A percentile compares a stretch with the other conserved stretches of the same genome.
Conservation (phyloP, 1,140 invertebrate genomes). For the Idris sp. region DNA sequence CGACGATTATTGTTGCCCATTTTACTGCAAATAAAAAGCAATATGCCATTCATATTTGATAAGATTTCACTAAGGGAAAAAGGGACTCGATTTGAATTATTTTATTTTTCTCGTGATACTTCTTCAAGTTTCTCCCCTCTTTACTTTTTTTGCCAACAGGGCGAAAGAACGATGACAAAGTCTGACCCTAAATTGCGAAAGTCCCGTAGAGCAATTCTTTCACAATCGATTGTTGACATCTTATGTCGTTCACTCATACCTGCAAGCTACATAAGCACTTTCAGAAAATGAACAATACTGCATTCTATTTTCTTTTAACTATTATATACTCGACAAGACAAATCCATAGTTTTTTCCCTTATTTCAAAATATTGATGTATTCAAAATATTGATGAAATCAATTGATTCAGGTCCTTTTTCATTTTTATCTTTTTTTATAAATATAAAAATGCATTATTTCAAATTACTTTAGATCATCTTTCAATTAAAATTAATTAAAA, state of each 20-base stretch:
- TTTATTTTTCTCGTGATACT: constrained; percentile 59
- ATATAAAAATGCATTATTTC: no score
- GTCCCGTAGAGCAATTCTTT: constrained; percentile 61
- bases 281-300: constrained; percentile 23
- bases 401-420: no score
- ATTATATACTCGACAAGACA: no score
- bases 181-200: constrained; percentile 65
- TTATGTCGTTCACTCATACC: constrained; percentile 36
- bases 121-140: constrained; percentile 48
- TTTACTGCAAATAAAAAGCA: constrained; percentile 34
- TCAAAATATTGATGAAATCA: no score
- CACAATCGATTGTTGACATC: constrained; percentile 64
- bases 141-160: constrained; percentile 43
- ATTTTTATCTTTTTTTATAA: no score
- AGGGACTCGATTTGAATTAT: constrained; percentile 53
- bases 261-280: constrained; percentile 23
- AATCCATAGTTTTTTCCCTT: no score
- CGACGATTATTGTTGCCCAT: constrained; percentile 10
- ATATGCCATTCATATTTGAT: constrained; percentile 52
- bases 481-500: constrained; percentile 2
- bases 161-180: constrained; percentile 46
- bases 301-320: no score
- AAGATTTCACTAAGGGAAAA: constrained; percentile 55
- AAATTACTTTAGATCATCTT: no score
- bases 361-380: no score